Conservation (phyloP, 2,113 vertebrate genomes). For the Pygoscelis antarcticus region DNA sequence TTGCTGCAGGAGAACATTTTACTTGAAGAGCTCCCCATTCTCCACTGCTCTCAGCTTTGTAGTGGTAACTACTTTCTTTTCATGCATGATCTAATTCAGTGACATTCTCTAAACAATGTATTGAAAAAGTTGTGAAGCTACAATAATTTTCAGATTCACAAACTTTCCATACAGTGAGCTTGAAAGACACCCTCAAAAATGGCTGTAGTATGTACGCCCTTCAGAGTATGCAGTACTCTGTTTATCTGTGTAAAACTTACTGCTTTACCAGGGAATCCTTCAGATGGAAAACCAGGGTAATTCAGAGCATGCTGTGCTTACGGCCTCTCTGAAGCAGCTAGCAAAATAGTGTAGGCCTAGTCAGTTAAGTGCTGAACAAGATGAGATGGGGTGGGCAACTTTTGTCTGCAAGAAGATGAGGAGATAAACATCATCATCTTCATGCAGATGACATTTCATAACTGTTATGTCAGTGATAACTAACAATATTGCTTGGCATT, state of each 20-base stretch:
- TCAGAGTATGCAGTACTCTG: background rate
- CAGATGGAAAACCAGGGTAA: background rate
- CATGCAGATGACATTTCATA: background rate
- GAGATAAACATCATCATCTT: background rate
- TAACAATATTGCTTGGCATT: background rate
- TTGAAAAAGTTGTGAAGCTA: background rate
- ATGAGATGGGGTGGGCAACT: background rate
- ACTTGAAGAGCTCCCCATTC: background rate
- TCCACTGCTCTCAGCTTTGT: background rate
- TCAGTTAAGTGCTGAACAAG: background rate
- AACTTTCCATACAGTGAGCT: accelerated
- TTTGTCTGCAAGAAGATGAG: background rate
- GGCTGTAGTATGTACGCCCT: background rate
- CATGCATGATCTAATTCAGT: background rate
- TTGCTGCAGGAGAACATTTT: background rate
- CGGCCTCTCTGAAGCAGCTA: background rate
- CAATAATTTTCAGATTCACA: background rate
- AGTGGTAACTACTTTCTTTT: background rate
- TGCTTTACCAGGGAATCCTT: background rate
- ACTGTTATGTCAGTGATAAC: background rate
- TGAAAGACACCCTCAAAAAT: background rate
- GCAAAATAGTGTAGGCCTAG: background rate
- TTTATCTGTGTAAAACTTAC: background rate
- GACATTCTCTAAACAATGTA: background rate
- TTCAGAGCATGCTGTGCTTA: background rate